phyloP scores from a whole-genome alignment of 2,888 invertebrate genomes.

The Cheilosia grossa region DNA sequence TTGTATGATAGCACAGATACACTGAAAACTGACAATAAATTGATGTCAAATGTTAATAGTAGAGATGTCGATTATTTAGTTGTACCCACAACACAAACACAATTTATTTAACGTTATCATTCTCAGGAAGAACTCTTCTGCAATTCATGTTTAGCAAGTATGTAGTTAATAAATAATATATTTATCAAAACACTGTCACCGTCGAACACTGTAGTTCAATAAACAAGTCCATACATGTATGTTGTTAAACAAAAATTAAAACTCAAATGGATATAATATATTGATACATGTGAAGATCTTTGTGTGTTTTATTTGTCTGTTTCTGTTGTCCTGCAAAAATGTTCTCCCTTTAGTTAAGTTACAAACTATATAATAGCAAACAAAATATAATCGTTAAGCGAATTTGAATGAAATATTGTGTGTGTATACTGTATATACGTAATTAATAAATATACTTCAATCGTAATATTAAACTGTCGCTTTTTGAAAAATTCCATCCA shows the following conservation, averaged over 20 bases:
- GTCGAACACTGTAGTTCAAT: conserved; percentile 11
- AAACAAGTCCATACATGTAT: conserved; percentile 15
- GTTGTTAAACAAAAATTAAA: conserved; percentile 11
- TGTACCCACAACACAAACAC: conserved; percentile 20
- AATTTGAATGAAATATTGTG: too few relatives aligned
- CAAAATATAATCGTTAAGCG: too few relatives aligned
- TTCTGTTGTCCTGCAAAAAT: too few relatives aligned
- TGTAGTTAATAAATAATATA: conserved; percentile 8
- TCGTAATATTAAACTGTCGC: too few relatives aligned
- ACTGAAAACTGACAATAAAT: conserved; percentile 66
- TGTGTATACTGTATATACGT: too few relatives aligned
- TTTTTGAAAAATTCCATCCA: too few relatives aligned
- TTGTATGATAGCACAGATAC: conserved; percentile 28
- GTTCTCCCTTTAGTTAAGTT: too few relatives aligned
- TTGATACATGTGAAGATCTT: too few relatives aligned
- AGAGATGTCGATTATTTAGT: conserved; percentile 54
- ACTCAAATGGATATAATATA: neutral
- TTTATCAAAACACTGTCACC: conserved; percentile 4
- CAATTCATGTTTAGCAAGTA: conserved; percentile 14
- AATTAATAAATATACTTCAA: too few relatives aligned
- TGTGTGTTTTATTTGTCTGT: too few relatives aligned
- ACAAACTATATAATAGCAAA: too few relatives aligned
- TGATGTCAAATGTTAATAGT: conserved; percentile 32
- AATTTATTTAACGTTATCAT: conserved; percentile 34
- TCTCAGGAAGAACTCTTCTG: conserved; percentile 30